Evolutionary conservation across 2,888 invertebrate species (phyloP).

Genomic region (Cerceris ruficornis): DNA sequence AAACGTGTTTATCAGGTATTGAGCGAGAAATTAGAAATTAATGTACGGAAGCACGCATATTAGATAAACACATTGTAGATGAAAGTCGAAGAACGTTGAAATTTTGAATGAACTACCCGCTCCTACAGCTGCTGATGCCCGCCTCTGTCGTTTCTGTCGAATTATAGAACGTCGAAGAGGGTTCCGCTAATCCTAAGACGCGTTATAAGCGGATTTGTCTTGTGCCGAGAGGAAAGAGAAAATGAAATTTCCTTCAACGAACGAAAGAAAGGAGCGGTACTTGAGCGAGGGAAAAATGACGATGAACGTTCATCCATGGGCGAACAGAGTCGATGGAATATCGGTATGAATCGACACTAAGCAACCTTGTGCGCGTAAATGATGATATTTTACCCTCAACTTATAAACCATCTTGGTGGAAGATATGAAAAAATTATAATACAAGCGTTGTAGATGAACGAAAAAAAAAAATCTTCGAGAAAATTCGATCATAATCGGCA

Average conservation of each 20-base stretch:
- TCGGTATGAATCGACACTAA: not conserved
- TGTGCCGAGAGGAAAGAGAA: constrained; percentile 48
- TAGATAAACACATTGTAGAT: constrained; percentile 27
- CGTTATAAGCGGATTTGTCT: constrained; percentile 61
- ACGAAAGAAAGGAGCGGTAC: not conserved
- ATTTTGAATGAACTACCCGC: constrained; percentile 55
- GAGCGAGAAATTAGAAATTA: constrained; percentile 25
- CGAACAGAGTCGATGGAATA: not conserved
- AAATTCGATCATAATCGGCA: not conserved
- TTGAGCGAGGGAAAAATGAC: not conserved
- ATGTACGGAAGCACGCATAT: constrained; percentile 7
- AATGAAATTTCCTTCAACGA: constrained; percentile 29
- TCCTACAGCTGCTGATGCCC: not conserved
- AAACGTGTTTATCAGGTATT: not conserved
- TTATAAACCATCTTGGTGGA: not conserved
- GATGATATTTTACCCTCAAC: not conserved
- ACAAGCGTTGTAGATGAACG: not conserved
- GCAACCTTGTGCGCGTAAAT: not conserved
- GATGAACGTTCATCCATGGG: not conserved
- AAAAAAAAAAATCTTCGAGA: not conserved
- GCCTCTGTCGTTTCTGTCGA: constrained; percentile 15
- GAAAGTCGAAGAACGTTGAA: constrained; percentile 39
- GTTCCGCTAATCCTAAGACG: constrained; percentile 61
- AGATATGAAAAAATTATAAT: not conserved
- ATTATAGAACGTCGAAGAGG: constrained; percentile 43